Percentiles rank a stretch among this genome's conserved stretches.
Evolutionary conservation across 2,113 vertebrate genomes (phyloP).

Genomic region (Alexandromys fortis): DNA sequence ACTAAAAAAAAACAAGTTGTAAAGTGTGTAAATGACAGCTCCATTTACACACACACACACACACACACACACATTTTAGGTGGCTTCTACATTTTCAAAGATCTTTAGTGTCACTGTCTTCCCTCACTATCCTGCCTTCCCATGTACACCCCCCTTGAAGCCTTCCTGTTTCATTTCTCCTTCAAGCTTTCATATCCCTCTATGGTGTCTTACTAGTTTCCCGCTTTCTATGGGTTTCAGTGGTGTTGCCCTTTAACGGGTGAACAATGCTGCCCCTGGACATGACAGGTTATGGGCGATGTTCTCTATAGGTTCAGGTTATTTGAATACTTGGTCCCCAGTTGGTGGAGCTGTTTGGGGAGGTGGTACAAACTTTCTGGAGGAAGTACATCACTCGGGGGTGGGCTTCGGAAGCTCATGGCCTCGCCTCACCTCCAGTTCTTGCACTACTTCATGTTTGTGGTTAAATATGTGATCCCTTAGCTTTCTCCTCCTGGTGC

Average conservation of each 20-base stretch:
- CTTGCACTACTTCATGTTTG: neutral
- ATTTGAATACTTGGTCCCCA: neutral
- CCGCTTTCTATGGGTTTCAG: neutral
- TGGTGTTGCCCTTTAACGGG: neutral
- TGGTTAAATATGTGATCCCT: neutral
- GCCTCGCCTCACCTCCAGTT: neutral
- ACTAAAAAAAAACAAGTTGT: neutral
- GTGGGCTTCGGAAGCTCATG: neutral
- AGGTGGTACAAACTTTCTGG: neutral
- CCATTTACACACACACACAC: neutral
- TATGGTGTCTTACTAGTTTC: neutral
- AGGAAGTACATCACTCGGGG: neutral
- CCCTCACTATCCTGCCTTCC: neutral
- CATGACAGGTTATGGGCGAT: neutral
- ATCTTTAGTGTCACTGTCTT: neutral
- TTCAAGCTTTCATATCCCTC: neutral
- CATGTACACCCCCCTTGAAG: neutral
- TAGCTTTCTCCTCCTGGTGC: neutral
- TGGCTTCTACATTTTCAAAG: neutral
- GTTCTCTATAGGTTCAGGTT: neutral
- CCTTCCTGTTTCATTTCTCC: neutral
- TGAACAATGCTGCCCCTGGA: neutral
- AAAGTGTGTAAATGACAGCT: neutral
- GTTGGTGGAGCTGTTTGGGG: neutral
- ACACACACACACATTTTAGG: neutral